Evolutionary conservation across 2,113 vertebrate genomes (phyloP).

Genomic region (Gallinago jamesoni): DNA sequence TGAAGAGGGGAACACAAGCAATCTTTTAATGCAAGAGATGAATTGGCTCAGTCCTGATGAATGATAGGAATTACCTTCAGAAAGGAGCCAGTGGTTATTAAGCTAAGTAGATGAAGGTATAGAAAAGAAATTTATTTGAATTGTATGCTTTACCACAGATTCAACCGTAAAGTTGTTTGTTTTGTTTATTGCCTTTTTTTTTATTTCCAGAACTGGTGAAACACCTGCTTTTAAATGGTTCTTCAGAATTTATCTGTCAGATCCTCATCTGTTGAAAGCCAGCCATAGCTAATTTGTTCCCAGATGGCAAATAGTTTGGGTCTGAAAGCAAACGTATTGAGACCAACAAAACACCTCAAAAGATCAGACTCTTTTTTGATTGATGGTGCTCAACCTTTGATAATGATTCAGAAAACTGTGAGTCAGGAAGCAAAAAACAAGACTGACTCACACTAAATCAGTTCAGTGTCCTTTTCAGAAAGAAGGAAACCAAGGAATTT

Average conservation of each 20-base stretch:
- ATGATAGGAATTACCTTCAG: background rate
- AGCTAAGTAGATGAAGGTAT: background rate
- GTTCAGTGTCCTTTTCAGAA: background rate
- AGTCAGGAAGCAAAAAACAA: background rate
- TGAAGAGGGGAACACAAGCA: background rate
- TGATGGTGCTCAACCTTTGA: background rate
- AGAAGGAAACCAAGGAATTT: background rate
- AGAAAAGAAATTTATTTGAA: background rate
- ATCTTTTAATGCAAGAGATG: background rate
- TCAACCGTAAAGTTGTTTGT: background rate
- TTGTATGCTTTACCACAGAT: background rate
- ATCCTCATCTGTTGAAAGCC: background rate
- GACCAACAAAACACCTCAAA: background rate
- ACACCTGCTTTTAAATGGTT: background rate
- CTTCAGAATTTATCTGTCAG: background rate
- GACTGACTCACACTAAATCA: background rate
- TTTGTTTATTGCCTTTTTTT: background rate
- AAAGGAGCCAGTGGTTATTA: background rate
- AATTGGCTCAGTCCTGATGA: background rate
- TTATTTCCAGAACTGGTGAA: background rate
- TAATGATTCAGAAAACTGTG: background rate
- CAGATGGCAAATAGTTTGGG: background rate
- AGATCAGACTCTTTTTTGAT: background rate
- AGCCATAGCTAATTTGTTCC: background rate
- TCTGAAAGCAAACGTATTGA: background rate